These are phyloP conservation scores for Decapterus maruadsi DNA, from an alignment of 2,797 vertebrate genomes.

Conservation along the genomic window DNA sequence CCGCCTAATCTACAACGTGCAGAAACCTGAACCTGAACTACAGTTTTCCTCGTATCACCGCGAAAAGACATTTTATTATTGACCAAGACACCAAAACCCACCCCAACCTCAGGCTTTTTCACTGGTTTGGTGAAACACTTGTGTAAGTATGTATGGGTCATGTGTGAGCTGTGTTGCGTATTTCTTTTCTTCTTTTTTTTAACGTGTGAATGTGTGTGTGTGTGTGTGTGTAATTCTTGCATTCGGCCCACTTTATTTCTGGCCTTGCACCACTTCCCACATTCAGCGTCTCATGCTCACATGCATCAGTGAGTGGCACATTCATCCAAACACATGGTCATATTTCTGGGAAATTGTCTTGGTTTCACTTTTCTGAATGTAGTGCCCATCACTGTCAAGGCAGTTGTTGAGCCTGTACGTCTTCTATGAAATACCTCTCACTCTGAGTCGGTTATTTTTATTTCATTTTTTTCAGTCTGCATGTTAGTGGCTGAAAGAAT, in stretches of 20 bases:
- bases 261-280: too few relatives aligned
- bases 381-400: not conserved
- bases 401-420: not conserved
- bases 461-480: too few relatives aligned
- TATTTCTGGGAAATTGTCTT: not conserved
- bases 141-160: not conserved
- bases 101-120: not conserved
- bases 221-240: not conserved
- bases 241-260: not conserved
- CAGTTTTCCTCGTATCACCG: not conserved
- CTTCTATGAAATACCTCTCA: not conserved
- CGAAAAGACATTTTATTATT: not conserved
- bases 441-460: not conserved
- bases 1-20: not conserved
- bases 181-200: not conserved
- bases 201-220: not conserved
- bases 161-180: not conserved
- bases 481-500: not conserved
- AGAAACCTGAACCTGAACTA: conserved; percentile 11
- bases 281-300: not conserved
- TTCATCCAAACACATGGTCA: not conserved
- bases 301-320: not conserved
- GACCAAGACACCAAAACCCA: not conserved
- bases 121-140: not conserved
- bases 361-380: conserved; percentile 19